These are phyloP conservation scores for Sweltsa coloradensis DNA, from an alignment of 1,140 invertebrate genomes.

Conservation along the genomic window DNA sequence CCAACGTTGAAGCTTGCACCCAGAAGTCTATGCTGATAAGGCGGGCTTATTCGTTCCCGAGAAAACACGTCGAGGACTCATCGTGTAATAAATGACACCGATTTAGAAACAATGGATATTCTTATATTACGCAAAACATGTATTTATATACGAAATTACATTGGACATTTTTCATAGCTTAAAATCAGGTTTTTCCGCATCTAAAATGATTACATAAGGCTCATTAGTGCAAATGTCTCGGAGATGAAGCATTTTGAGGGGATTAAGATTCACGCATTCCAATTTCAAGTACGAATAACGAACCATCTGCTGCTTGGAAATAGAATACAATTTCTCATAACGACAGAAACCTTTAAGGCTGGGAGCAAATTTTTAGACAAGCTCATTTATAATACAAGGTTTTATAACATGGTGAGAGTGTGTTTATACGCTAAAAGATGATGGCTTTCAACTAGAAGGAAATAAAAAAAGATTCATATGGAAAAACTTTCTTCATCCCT, in stretches of 20 bases:
- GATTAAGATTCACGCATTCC: slow-evolving; percentile 10
- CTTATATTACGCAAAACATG: no score
- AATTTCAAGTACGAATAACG: slow-evolving; percentile 12
- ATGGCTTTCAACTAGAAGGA: slow-evolving; percentile 2
- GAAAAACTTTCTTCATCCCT: no score
- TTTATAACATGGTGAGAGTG: slow-evolving; percentile 6
- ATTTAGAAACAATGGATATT: no score
- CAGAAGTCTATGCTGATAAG: no score
- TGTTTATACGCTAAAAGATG: neutral
- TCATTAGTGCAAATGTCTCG: slow-evolving; percentile 11
- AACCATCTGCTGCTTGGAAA: slow-evolving; percentile 12
- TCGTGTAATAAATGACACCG: no score
- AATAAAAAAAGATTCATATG: no score
- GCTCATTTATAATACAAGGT: slow-evolving; percentile 11
- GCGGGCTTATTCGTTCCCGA: no score
- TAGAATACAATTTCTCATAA: slow-evolving; percentile 12
- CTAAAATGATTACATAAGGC: slow-evolving; percentile 10
- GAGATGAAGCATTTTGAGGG: slow-evolving; percentile 1
- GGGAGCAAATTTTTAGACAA: slow-evolving; percentile 14
- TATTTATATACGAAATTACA: no score
- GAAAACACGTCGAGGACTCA: no score
- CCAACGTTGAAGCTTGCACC: no score
- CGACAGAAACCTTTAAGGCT: slow-evolving; percentile 3
- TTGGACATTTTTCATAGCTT: slow-evolving; percentile 4
- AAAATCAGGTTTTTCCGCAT: neutral